Base-by-base conservation (phyloP, 2,113 vertebrate species). In the Orcinus orca region DNA sequence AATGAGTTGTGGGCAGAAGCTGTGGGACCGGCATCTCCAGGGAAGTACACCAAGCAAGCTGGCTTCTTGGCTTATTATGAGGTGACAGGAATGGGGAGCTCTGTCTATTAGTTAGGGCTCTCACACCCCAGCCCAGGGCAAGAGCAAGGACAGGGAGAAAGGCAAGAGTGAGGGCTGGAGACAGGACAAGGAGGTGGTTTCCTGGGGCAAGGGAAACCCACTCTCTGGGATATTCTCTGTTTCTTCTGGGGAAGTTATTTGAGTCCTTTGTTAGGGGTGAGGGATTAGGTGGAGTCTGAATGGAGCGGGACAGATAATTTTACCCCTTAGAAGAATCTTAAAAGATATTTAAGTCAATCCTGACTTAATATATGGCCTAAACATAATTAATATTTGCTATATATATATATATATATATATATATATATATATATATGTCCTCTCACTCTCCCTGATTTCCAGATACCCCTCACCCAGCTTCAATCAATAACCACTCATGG, bases 41-140 rank as follows among this genome's bases (percentile, higher is more conserved):
- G 99, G 63, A 83, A 97, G 50, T 99, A 97, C 97, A 99, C 99
- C 60, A 98, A 98, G 31, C 98, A 99, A 93, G 98, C 98, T 68
- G 99, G 99, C 80, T 98, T 99, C 97, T 98, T 99, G 99, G 96
- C 99, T 96, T 99, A 99, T 97, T 99, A 99, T 96, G 99, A 99
- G 99, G 99, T 99, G 88, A 97, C 1, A 36, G 65, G 18, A 41
- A 26, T 5, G 53, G 36, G 36, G 23, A 14, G 4, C 4, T 91
- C 23, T 36, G 23, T 88, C 41, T 82, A 0, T 31, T 13, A 25
- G 77, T 41, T 85, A 70, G 55, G 71, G 9, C 6, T 60, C 29
- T 2, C 41, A 12, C 0, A 9, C 31, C 13, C 3, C 10, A 33
- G 47, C 31, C 53, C 20, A 31, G n/a, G 15, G 14, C 23, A 38